Conservation (phyloP, 2,797 vertebrate species). For the Octomys mimax region DNA sequence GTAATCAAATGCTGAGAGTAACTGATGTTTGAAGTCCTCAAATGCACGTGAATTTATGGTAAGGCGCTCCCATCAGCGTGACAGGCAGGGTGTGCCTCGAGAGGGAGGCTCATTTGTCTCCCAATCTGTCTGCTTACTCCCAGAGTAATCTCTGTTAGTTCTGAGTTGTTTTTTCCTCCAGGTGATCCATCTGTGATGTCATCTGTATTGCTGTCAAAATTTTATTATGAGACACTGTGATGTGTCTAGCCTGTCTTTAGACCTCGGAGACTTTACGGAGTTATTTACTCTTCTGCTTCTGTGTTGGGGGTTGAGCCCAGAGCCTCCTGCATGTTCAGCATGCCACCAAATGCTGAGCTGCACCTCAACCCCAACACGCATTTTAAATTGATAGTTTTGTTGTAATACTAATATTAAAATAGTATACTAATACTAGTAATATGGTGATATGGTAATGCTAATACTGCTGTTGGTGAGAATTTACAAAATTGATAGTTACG, state of each 20-base stretch:
- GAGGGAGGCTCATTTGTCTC: neutral
- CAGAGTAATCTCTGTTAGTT: constrained; percentile 21
- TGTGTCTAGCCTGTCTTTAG: neutral
- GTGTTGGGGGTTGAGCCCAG: neutral
- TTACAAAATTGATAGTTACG: neutral
- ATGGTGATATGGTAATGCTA: neutral
- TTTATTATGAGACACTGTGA: neutral
- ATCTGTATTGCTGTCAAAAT: neutral
- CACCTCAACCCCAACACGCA: neutral
- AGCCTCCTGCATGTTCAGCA: neutral
- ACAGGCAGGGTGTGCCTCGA: neutral
- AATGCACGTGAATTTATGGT: neutral
- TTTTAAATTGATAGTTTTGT: neutral
- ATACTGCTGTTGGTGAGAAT: neutral
- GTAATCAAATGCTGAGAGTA: neutral
- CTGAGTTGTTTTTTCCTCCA: neutral
- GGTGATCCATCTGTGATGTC: neutral
- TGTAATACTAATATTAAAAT: too few species aligned
- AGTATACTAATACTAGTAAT: neutral
- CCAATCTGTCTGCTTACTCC: neutral
- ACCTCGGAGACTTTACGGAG: neutral
- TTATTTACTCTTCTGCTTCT: neutral
- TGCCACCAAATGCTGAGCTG: neutral
- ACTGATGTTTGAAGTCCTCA: neutral
- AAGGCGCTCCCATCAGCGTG: neutral